Percentiles rank a stretch among this genome's conserved stretches.
These are phyloP conservation scores for Macrotrachela quadricornifera DNA, from an alignment of 1,140 invertebrate genomes.

Conservation along the genomic window DNA sequence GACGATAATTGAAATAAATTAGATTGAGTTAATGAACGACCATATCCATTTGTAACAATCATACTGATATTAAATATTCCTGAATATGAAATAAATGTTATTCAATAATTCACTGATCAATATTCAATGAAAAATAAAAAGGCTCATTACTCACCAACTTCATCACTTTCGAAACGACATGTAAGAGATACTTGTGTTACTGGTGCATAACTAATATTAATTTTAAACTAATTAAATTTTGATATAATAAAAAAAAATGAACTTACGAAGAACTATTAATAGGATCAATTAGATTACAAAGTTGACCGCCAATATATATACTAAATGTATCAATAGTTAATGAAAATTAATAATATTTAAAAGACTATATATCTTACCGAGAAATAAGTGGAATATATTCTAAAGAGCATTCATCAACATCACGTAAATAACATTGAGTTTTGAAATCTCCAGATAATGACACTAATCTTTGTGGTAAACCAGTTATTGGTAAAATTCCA, in stretches of 20 bases:
- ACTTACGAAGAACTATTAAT: neutral
- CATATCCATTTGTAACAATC: slow-evolving; percentile 1
- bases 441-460: slow-evolving; percentile 11
- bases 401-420: neutral
- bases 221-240: neutral
- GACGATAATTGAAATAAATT: neutral
- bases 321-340: neutral
- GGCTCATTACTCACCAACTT: neutral
- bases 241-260: neutral
- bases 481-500: slow-evolving; percentile 9
- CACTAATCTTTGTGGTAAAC: slow-evolving; percentile 10
- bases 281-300: slow-evolving; percentile 1
- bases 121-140: too few species aligned
- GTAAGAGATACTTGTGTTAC: neutral
- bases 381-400: neutral
- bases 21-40: neutral
- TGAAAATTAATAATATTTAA: neutral
- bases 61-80: neutral
- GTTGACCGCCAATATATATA: slow-evolving; percentile 1
- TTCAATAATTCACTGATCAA: too few species aligned
- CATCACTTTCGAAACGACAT: neutral
- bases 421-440: slow-evolving; percentile 1
- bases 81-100: too few species aligned
- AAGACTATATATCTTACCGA: neutral
- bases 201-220: neutral